phyloP scores from a whole-genome alignment of 2,797 vertebrate species.

The Alouatta caraya region DNA sequence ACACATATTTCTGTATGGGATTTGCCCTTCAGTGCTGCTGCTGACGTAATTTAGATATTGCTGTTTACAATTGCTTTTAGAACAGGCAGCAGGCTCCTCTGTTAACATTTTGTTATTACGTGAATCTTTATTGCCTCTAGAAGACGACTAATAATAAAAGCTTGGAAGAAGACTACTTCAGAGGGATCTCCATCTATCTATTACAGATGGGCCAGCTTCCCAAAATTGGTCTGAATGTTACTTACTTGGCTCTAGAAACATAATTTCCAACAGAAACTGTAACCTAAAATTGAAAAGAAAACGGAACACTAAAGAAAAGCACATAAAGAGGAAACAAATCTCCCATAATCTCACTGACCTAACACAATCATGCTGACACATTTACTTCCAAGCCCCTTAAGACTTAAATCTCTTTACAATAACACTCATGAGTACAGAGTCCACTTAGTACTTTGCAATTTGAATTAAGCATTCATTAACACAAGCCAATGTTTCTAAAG shows the following conservation, averaged over 20 bases:
- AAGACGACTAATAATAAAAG: neutral
- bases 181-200: neutral
- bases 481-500: neutral
- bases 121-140: neutral
- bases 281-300: constrained; percentile 28
- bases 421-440: neutral
- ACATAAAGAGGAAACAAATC: neutral
- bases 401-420: constrained; percentile 19
- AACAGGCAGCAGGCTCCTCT: neutral
- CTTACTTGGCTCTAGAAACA: neutral
- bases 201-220: neutral
- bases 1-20: neutral
- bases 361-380: neutral
- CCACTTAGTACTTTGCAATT: neutral
- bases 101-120: neutral
- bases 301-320: neutral
- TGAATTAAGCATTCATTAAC: constrained; percentile 2
- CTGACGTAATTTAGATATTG: neutral
- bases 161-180: neutral
- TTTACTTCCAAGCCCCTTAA: neutral
- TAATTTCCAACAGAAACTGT: neutral
- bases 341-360: neutral
- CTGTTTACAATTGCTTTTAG: constrained; percentile 12
- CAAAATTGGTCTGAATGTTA: neutral
- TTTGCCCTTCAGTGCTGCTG: neutral